Evolutionary conservation across 2,888 invertebrate genomes (phyloP).

Genomic region (Thymelicus acteon): DNA sequence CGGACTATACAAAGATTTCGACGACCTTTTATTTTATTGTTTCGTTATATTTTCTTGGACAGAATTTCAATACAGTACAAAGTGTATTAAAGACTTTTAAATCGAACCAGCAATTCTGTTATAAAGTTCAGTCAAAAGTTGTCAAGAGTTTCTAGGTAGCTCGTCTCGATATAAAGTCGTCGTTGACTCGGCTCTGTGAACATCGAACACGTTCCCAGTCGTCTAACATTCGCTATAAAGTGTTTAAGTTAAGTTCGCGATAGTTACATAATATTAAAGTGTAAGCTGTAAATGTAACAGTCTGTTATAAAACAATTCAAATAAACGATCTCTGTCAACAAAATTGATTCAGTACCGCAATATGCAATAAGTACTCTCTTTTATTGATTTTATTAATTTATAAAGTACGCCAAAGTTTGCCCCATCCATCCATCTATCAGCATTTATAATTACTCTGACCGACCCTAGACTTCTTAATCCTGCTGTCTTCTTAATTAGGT

Average conservation of each 20-base stretch:
- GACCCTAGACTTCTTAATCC: no score
- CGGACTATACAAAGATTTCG: neutral
- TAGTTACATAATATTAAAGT: neutral
- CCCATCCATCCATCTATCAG: no score
- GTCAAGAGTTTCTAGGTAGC: slow-evolving; percentile 6
- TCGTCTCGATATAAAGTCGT: slow-evolving; percentile 1
- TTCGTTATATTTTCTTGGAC: slow-evolving; percentile 1
- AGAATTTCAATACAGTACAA: neutral
- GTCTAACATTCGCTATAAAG: slow-evolving; percentile 12
- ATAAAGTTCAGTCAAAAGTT: slow-evolving; percentile 14
- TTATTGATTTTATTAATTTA: no score
- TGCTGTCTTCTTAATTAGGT: no score
- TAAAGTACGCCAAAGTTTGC: no score
- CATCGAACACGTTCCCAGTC: slow-evolving; percentile 4
- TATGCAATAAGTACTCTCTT: no score
- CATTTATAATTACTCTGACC: no score
- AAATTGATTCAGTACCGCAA: no score
- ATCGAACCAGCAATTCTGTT: slow-evolving; percentile 16
- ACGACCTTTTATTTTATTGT: neutral
- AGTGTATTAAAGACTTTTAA: slow-evolving; percentile 7
- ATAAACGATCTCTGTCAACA: neutral
- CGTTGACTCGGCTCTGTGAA: slow-evolving; percentile 2
- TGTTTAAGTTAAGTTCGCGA: slow-evolving; percentile 5
- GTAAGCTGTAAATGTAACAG: neutral
- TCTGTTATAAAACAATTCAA: neutral